Percentiles rank a stretch among this genome's conserved stretches.
Evolutionary conservation across 2,888 invertebrate species (phyloP).

Genomic region (Agrenia bidenticulata): DNA sequence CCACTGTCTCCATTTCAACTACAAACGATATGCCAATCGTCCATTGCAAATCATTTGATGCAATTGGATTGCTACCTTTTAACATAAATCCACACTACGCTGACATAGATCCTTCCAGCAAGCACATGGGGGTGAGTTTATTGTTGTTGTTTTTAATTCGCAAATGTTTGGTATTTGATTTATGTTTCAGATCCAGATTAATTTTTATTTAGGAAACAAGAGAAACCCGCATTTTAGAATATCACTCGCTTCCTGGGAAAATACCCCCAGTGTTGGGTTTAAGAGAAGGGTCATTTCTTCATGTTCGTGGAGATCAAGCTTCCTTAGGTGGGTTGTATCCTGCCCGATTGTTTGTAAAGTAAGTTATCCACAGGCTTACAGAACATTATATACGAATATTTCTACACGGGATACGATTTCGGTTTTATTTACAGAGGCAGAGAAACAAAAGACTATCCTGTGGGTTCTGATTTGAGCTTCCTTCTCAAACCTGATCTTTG

Average conservation of each 20-base stretch:
- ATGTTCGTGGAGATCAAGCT: conserved; percentile 64
- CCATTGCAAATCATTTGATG: conserved; percentile 69
- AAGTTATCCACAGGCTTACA: conserved; percentile 55
- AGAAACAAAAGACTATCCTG: conserved; percentile 61
- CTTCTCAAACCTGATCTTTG: conserved; percentile 55
- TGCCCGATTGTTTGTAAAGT: conserved; percentile 68
- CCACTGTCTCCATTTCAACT: conserved; percentile 74
- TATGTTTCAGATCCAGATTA: neutral
- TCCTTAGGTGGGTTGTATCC: conserved; percentile 65
- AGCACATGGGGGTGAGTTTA: conserved; percentile 66
- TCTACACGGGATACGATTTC: neutral
- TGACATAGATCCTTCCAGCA: conserved; percentile 64
- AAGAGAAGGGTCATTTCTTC: conserved; percentile 69
- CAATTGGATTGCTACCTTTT: conserved; percentile 54
- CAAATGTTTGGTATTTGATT: neutral
- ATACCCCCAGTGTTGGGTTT: conserved; percentile 68
- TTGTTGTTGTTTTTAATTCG: neutral
- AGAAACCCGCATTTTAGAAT: conserved; percentile 71
- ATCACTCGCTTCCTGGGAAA: conserved; percentile 62
- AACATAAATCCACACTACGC: conserved; percentile 73
- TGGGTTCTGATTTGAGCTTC: conserved; percentile 66
- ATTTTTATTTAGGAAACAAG: conserved; percentile 64
- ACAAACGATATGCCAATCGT: conserved; percentile 82
- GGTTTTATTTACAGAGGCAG: conserved; percentile 59
- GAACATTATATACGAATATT: neutral